Base-by-base conservation (phyloP, 2,888 invertebrate genomes). In the Congeria kusceri region DNA sequence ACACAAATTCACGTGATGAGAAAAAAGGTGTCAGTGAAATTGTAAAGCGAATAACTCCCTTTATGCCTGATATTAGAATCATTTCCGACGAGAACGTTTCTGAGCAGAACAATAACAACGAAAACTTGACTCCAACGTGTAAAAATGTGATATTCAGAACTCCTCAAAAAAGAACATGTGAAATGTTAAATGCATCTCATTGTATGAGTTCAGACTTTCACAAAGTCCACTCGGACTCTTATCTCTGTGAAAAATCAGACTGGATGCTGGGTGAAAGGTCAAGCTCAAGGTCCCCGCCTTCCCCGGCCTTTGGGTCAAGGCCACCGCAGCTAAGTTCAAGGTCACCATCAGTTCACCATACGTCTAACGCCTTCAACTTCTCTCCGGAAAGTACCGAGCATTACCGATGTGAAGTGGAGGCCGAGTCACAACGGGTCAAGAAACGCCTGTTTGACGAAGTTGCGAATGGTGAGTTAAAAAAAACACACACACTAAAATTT, bases 231-330 rank as follows among this genome's bases (percentile, higher is more conserved):
- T 59, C 58, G 3, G 32, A 66, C 58, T 67, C 77, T n/a, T 39
- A 77, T 13, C 57, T 75, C n/a, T 79, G 83, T 49, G 85, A 87
- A 11, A 80, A 85, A 57, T 86, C 84, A 3, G 87, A 87, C 59
- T 86, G 87, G 87, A 85, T 87, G 84, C 59, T 86, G 62, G 80
- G 82, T 1, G 86, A 87, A 65, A 73, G 79, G 72, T 80, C 83
- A 59, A 79, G 82, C 59, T 83, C 87, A 58, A 81, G 87, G 71
- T 82, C 85, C 44, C 85, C 85, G 7, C 87, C 87, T 9, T 77
- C 83, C n/a, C 80, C 85, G 13, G 66, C 77, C 25, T 49, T 61
- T 25, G 66, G 77, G 0, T 57, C 74, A 32, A 59, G 68, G 29
- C 70, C 76, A 23, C 70, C 70, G 0, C 46, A 59, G 20, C 39